Base-by-base conservation (phyloP, 2,888 invertebrate species). In the Myopa testacea region DNA sequence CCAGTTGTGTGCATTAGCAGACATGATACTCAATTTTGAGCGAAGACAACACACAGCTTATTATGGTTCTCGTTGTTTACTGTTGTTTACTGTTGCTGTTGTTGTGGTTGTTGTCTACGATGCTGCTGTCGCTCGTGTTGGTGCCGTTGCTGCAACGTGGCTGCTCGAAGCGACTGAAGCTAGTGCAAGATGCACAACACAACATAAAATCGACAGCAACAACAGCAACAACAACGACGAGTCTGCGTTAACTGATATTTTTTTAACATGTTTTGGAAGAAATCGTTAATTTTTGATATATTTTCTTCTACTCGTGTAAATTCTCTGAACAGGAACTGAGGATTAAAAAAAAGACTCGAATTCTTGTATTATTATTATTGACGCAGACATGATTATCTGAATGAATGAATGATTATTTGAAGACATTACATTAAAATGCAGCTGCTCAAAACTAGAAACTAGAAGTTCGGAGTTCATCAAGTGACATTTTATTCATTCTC, bases 321-420 rank as follows among this genome's bases (percentile, higher is more conserved):
- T 55, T 55, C 16, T n/a, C n/a, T 55, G 6, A 55, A n/a, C 55
- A 4, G 65, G 60, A 69, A 75, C 45, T 69, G 75, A n/a, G n/a
- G n/a, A n/a, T n/a, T n/a, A n/a, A n/a, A n/a, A n/a, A n/a, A n/a
- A n/a, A n/a, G n/a, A n/a, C n/a, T n/a, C n/a, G n/a, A n/a, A n/a
- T n/a, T n/a, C n/a, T n/a, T n/a, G n/a, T n/a, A n/a, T n/a, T n/a
- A n/a, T n/a, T n/a, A n/a, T n/a, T n/a, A n/a, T 40, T 40, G 75
- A 55, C 75, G 38, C 75, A 75, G 38, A 75, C 68, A 75, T 75
- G 68, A 75, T 75, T 75, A 68, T 69, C 68, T 75, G 55, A 75
- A 69, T 75, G 75, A 60, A 69, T 68, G 68, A 50, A 75, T 75
- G 68, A 26, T 26, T 26, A 2, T 26, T 26, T 26, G 26, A 26